These are phyloP conservation scores for Cyaniris semiargus DNA, from an alignment of 2,888 invertebrate genomes.

Conservation along the genomic window DNA sequence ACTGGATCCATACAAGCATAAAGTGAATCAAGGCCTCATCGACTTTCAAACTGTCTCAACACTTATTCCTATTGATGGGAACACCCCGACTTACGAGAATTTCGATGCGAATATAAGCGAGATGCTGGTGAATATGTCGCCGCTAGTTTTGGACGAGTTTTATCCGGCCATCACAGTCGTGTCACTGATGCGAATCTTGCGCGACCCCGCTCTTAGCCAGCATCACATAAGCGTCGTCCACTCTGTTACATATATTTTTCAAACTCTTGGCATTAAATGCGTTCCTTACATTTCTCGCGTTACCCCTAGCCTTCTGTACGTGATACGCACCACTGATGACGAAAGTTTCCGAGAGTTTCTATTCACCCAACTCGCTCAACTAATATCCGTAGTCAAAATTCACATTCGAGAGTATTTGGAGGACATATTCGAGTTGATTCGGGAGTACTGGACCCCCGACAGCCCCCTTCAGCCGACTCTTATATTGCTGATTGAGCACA, in stretches of 20 bases:
- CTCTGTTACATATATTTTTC: constrained; percentile 97
- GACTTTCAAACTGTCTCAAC: constrained; percentile 91
- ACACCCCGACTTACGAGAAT: constrained; percentile 82
- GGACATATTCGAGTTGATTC: constrained; percentile 95
- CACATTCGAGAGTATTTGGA: constrained; percentile 97
- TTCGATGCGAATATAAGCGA: constrained; percentile 88
- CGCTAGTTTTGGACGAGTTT: constrained; percentile 94
- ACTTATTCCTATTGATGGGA: constrained; percentile 87
- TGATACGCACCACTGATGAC: constrained; percentile 92
- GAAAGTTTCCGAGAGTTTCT: constrained; percentile 92
- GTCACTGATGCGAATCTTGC: constrained; percentile 95
- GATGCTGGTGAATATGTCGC: constrained; percentile 96
- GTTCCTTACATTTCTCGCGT: constrained; percentile 96
- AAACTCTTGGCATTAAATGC: constrained; percentile 95
- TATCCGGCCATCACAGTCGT: constrained; percentile 98
- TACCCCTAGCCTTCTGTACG: constrained; percentile 91
- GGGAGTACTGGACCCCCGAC: constrained; percentile 95
- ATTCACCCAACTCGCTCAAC: constrained; percentile 94
- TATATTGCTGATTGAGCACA: constrained; percentile 94
- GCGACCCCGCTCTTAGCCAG: constrained; percentile 93
- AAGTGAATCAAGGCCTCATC: constrained; percentile 95
- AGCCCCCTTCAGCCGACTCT: constrained; percentile 92
- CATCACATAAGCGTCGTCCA: constrained; percentile 97
- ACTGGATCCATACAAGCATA: constrained; percentile 98
- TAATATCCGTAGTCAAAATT: constrained; percentile 97